Percentiles rank a stretch among this genome's conserved stretches.
Evolutionary conservation across 1,140 invertebrate genomes (phyloP).

Genomic region (Hormaphis cornu): DNA sequence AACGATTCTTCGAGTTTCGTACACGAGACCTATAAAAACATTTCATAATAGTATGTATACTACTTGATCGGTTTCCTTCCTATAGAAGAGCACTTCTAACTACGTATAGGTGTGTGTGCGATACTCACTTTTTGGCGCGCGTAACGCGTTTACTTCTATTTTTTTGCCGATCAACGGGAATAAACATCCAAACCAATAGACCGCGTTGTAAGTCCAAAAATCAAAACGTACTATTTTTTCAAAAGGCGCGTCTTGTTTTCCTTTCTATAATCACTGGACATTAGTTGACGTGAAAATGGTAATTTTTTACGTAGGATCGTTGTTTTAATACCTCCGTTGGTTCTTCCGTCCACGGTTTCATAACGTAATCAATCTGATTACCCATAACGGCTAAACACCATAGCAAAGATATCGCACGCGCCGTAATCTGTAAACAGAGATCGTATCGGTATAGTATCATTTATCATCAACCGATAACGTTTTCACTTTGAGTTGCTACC

Average conservation of each 20-base stretch:
- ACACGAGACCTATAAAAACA: neutral
- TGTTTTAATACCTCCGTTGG: neutral
- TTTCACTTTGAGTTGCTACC: no score
- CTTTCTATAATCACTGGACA: neutral
- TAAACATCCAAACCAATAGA: neutral
- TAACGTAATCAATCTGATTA: slow-evolving; percentile 2
- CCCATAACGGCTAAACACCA: slow-evolving; percentile 3
- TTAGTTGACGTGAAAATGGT: no score
- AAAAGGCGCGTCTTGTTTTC: neutral
- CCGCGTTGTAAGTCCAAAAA: neutral
- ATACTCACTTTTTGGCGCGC: neutral
- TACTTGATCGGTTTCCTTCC: neutral
- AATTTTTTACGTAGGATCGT: neutral
- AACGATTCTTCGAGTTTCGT: neutral
- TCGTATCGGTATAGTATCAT: neutral
- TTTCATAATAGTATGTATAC: neutral
- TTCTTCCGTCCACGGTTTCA: slow-evolving; percentile 1
- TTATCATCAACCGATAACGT: no score
- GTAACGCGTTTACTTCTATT: neutral
- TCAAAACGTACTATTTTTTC: neutral
- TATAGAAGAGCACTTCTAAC: neutral
- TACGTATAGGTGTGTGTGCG: neutral
- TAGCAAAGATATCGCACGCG: neutral
- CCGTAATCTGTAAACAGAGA: neutral
- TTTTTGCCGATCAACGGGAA: neutral